Base-by-base conservation (phyloP, 2,888 invertebrate species). In the Yponomeuta sedellus region DNA sequence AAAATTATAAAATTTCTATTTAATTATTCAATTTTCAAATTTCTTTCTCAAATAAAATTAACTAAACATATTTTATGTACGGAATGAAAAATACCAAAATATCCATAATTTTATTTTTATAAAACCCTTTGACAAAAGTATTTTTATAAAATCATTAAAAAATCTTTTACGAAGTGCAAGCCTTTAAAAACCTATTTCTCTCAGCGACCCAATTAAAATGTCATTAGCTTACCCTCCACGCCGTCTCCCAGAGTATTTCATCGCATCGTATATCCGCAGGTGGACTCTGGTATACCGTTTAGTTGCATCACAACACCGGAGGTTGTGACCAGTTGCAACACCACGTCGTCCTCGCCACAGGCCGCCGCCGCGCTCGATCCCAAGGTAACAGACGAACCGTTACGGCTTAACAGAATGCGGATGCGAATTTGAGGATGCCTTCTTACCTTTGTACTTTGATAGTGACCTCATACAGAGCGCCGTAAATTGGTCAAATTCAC, bases 301-400 rank as follows among this genome's bases (percentile, higher is more conserved):
- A 89, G 85, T 82, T 90, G 90, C 87, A 90, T 91, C 87, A 89
- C 90, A 75, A 87, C 85, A 67, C 88, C 90, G 67, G 90, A 89
- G 83, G 90, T 89, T 73, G 89, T 87, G 80, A 74, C 85, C 70
- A 85, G 85, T 75, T 88, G 89, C 83, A 86, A 82, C 80, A 86
- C 88, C 68, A 87, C 89, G 59, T 74, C 88, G 44, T 83, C 88
- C 66, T 74, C 82, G 57, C 71, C 82, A 57, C 86, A 80, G 71
- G 70, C 85, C 16, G 76, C 85, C 22, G 78, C 82, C 72, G 80
- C 84, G 65, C 77, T 83, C 68, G 90, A 91, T 71, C 77, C 83
- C 20, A 90, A 91, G 90, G 90, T 91, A 78, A 75, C 25, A 63
- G 61, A 34, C 39, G 28, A 34, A n/a, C 11, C 62, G 40, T 22